Evolutionary conservation across 1,140 invertebrate genomes (phyloP).

Genomic region (Leptinotarsa undecemlineata): DNA sequence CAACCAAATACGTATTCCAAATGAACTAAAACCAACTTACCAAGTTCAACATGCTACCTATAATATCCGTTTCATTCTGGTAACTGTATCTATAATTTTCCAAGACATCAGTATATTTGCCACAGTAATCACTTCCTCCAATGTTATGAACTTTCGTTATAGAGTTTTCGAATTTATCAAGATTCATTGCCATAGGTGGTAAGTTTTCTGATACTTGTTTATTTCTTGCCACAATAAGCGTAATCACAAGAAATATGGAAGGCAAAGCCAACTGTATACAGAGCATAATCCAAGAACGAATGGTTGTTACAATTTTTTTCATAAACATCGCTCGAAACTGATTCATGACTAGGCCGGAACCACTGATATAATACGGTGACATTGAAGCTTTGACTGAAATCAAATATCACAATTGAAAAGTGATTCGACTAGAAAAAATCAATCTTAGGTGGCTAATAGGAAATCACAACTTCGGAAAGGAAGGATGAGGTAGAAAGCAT

Average conservation of each 20-base stretch:
- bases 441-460: no score
- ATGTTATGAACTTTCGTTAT: slow-evolving; percentile 53
- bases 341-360: slow-evolving; percentile 57
- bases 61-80: slow-evolving; percentile 30
- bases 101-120: not conserved
- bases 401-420: not conserved
- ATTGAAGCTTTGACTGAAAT: slow-evolving; percentile 36
- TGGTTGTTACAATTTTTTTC: slow-evolving; percentile 63
- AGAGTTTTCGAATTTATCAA: slow-evolving; percentile 45
- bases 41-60: slow-evolving; percentile 32
- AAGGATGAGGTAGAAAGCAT: no score
- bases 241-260: slow-evolving; percentile 63
- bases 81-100: slow-evolving; percentile 12
- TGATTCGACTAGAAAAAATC: no score
- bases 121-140: not conserved
- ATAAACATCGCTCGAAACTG: slow-evolving; percentile 68
- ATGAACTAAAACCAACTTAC: slow-evolving; percentile 21
- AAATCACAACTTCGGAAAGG: no score
- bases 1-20: no score
- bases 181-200: slow-evolving; percentile 54
- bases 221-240: slow-evolving; percentile 60
- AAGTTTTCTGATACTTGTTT: slow-evolving; percentile 57
- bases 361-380: slow-evolving; percentile 41
- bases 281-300: slow-evolving; percentile 61
- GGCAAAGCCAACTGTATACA: slow-evolving; percentile 64